Conservation (phyloP, 2,888 invertebrate genomes). For the Eulithis testata region DNA sequence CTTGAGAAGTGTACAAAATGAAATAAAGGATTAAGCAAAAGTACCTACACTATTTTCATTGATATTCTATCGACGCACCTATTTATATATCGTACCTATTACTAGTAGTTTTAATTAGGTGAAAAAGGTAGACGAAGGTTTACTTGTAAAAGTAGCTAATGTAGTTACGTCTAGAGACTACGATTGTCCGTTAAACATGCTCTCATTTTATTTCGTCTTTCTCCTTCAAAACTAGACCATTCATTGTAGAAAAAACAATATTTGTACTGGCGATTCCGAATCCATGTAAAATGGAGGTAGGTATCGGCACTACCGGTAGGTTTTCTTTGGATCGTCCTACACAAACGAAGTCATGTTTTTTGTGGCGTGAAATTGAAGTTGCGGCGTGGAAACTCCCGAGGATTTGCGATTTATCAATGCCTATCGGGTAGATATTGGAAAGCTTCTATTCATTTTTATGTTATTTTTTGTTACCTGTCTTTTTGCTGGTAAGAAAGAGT, state of each 20-base stretch:
- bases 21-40: slow-evolving; percentile 59
- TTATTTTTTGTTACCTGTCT: slow-evolving; percentile 4
- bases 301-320: slow-evolving; percentile 9
- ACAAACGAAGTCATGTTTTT: slow-evolving; percentile 41
- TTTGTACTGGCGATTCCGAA: slow-evolving; percentile 5
- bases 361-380: slow-evolving; percentile 55
- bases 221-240: no score
- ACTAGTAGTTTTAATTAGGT: no score
- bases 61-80: no score
- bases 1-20: slow-evolving; percentile 73
- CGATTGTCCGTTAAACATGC: no score
- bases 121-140: no score
- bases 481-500: neutral
- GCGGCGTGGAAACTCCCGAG: slow-evolving; percentile 43
- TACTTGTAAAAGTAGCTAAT: no score
- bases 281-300: slow-evolving; percentile 18
- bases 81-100: no score
- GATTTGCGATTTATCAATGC: slow-evolving; percentile 44
- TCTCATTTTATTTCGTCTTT: no score
- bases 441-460: slow-evolving; percentile 8
- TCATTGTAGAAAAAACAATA: no score
- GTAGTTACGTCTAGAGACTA: no score
- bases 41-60: no score
- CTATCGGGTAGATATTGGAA: slow-evolving; percentile 8
- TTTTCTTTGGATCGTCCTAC: slow-evolving; percentile 36